A percentile compares a stretch with the other conserved stretches of the same genome.
Evolutionary conservation across 2,113 vertebrate genomes (phyloP).

Genomic region (Cromileptes altivelis): DNA sequence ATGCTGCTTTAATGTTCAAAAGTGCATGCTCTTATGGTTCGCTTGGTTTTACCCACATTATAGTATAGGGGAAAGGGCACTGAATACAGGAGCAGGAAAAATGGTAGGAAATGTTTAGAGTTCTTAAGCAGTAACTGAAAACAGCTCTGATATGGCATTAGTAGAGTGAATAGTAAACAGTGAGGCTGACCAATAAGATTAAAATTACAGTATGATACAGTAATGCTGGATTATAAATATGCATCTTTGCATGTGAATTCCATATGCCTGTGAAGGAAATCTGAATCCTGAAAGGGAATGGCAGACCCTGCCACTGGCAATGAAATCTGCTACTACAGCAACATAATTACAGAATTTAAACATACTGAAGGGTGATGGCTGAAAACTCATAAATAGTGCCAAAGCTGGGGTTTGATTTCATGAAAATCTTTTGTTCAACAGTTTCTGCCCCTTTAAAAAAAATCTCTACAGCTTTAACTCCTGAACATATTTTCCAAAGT

Average conservation of each 20-base stretch:
- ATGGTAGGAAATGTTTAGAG: background rate
- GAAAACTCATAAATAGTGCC: background rate
- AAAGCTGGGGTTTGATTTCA: background rate
- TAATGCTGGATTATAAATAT: background rate
- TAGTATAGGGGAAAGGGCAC: background rate
- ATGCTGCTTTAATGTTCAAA: conserved; percentile 24
- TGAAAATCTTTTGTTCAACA: background rate
- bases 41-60: conserved; percentile 3
- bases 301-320: background rate
- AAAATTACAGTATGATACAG: background rate
- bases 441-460: too few species aligned
- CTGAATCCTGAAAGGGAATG: background rate
- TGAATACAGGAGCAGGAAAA: background rate
- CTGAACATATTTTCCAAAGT: background rate
- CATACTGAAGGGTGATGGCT: too few species aligned
- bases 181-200: background rate
- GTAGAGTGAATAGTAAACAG: background rate
- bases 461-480: too few species aligned
- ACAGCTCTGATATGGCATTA: background rate
- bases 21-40: conserved; percentile 26
- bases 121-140: background rate
- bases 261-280: background rate
- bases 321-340: background rate
- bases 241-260: background rate
- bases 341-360: background rate